Evolutionary conservation across 92 coral and sea anemone species (phyloP), one percentile per base, ranked within the genome.

Genomic region (Paramuricea clavata): DNA sequence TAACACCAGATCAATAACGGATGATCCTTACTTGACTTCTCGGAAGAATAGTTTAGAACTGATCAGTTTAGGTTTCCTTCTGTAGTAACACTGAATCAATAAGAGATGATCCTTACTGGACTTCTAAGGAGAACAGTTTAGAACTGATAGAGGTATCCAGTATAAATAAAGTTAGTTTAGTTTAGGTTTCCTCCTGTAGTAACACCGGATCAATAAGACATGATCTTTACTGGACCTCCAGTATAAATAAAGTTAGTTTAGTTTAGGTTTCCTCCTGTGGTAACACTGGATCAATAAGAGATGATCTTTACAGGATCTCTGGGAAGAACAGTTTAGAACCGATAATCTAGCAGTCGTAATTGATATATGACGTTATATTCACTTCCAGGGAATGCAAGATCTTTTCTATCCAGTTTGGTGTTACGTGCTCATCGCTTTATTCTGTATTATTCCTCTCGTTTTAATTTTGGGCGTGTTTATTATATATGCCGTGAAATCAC

Each of bases 391-490:
- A 17, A 31, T 78, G 26, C 42, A 78, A 36, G 44, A 31, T 33
- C 0, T 57, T 19, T 15, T 52, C 11, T 78, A 78, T 30, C 83
- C 83, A 3, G 30, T 70, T 0, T 78, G 69, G 83, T 78, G 83
- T 23, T 54, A 78, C n/a, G 83, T n/a, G 0, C 6, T 78, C 11
- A 78, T 52, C 17, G 83, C 41, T 1, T 22, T 52, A 54, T 39
- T 78, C 6, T 78, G 25, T 41, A 21, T 78, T 16, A 9, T 57
- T 35, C 83, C 83, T 19, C 39, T 78, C 60, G 11, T 54, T 22
- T 39, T 78, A 23, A 54, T 78, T 3, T 78, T 78, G 30, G 69
- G 47, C 15, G 83, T 78, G 12, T 78, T 78, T 39, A 26, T 78
- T 13, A 19, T 78, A 49, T 57, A 78, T 21, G 30, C 69, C 13